A percentile compares a stretch with the other conserved stretches of the same genome.
Evolutionary conservation across 2,888 invertebrate species (phyloP).

Genomic region (Hirtodrosophila confusa): DNA sequence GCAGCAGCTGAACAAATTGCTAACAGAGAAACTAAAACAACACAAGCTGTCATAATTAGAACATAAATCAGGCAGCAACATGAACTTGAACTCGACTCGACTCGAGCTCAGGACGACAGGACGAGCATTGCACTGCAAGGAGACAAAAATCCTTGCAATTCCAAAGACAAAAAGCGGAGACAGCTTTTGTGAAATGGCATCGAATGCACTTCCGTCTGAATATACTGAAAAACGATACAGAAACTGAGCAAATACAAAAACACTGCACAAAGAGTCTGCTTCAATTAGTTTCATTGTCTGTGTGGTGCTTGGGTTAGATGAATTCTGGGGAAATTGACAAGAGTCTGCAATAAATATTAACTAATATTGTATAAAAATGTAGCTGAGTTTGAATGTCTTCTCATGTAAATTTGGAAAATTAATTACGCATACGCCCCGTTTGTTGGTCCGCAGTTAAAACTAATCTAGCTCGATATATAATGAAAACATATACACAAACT

Average conservation of each 20-base stretch:
- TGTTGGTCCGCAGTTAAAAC: slow-evolving; percentile 21
- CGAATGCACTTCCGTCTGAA: slow-evolving; percentile 9
- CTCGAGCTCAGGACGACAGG: slow-evolving; percentile 5
- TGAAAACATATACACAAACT: slow-evolving; percentile 15
- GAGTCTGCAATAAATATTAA: slow-evolving; percentile 13
- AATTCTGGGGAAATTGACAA: neutral
- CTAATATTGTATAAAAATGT: neutral
- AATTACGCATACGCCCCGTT: slow-evolving; percentile 51
- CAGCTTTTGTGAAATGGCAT: slow-evolving; percentile 7
- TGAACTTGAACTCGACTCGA: slow-evolving; percentile 5
- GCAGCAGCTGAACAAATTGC: slow-evolving; percentile 8
- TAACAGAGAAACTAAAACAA: neutral
- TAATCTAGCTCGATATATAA: slow-evolving; percentile 27
- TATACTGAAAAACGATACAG: slow-evolving; percentile 15
- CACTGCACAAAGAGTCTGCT: slow-evolving; percentile 19
- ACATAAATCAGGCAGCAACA: slow-evolving; percentile 34
- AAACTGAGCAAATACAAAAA: slow-evolving; percentile 8
- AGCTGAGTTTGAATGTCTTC: slow-evolving; percentile 29
- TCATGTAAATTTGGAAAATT: slow-evolving; percentile 19
- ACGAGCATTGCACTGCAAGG: slow-evolving; percentile 26
- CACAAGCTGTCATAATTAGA: slow-evolving; percentile 39
- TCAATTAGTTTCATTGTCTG: slow-evolving; percentile 12
- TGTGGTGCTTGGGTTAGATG: neutral
- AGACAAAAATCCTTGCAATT: slow-evolving; percentile 13
- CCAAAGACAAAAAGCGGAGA: slow-evolving; percentile 14